phyloP scores from a whole-genome alignment of 2,888 invertebrate species.

The Caenorhabditis wallacei region DNA sequence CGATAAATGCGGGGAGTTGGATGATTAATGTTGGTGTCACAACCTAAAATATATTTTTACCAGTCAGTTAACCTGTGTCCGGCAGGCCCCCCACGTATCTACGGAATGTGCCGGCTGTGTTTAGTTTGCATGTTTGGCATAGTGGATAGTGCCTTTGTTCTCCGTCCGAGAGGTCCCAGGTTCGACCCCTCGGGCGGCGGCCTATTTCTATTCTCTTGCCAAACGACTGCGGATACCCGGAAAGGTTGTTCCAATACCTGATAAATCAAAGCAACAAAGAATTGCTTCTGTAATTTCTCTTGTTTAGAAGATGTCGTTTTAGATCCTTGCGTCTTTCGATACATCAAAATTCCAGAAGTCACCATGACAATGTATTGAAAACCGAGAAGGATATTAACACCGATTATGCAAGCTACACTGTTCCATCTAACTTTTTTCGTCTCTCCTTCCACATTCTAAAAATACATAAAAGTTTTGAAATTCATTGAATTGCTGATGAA shows the following conservation, averaged over 20 bases:
- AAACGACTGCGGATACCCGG: too few species aligned
- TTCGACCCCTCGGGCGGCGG: too few species aligned
- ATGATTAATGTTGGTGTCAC: constrained; percentile 17
- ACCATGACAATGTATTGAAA: not conserved
- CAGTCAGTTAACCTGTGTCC: too few species aligned
- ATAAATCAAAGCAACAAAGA: constrained; percentile 6
- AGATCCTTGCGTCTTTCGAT: not conserved
- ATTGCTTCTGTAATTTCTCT: constrained; percentile 10
- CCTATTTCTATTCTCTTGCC: too few species aligned
- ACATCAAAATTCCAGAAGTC: not conserved
- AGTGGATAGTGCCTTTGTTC: too few species aligned
- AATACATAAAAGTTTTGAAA: not conserved
- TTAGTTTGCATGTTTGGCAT: too few species aligned
- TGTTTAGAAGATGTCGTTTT: not conserved
- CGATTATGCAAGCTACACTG: not conserved
- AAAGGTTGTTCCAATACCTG: too few species aligned
- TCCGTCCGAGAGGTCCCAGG: too few species aligned
- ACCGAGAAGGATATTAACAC: not conserved
- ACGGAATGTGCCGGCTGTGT: too few species aligned
- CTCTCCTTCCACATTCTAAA: not conserved
- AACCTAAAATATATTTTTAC: too few species aligned
- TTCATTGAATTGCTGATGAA: too few species aligned
- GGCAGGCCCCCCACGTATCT: too few species aligned
- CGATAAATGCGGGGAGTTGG: constrained; percentile 7
- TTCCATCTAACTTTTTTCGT: constrained; percentile 10